phyloP scores from a whole-genome alignment of 2,797 vertebrate species.

The Heteromormyrus szaboi region DNA sequence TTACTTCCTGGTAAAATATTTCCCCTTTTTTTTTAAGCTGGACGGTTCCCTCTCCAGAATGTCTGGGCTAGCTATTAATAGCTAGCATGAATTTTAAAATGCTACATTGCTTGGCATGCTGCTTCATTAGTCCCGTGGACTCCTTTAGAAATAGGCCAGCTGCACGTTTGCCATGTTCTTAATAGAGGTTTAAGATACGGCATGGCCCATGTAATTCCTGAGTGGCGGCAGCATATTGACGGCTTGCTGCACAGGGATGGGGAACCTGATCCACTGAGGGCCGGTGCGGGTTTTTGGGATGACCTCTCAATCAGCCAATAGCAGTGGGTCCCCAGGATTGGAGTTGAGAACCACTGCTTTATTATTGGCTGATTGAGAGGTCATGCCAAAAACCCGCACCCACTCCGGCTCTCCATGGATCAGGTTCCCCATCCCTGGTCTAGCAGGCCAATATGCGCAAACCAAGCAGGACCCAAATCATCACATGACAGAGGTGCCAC shows the following conservation, averaged over 20 bases:
- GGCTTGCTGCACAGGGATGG: neutral
- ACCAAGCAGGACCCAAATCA: neutral
- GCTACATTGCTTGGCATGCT: neutral
- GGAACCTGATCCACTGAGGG: neutral
- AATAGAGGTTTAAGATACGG: neutral
- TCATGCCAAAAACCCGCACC: neutral
- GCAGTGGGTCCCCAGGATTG: neutral
- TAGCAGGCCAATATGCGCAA: neutral
- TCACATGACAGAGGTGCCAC: neutral
- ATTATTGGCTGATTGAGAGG: neutral
- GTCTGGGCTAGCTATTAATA: neutral
- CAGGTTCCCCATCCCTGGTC: neutral
- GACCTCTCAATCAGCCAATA: neutral
- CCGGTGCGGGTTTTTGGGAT: neutral
- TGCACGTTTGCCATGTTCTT: neutral
- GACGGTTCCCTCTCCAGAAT: conserved; percentile 30
- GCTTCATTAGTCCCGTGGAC: neutral
- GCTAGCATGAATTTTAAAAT: conserved; percentile 1
- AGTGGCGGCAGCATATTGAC: neutral
- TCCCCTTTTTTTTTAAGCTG: neutral
- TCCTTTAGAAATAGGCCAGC: neutral
- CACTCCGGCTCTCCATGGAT: neutral
- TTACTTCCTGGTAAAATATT: neutral
- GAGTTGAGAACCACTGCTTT: neutral
- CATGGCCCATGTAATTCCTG: neutral